These are phyloP conservation scores for Geophilus truncorum DNA, from an alignment of 2,888 invertebrate species.

Conservation along the genomic window DNA sequence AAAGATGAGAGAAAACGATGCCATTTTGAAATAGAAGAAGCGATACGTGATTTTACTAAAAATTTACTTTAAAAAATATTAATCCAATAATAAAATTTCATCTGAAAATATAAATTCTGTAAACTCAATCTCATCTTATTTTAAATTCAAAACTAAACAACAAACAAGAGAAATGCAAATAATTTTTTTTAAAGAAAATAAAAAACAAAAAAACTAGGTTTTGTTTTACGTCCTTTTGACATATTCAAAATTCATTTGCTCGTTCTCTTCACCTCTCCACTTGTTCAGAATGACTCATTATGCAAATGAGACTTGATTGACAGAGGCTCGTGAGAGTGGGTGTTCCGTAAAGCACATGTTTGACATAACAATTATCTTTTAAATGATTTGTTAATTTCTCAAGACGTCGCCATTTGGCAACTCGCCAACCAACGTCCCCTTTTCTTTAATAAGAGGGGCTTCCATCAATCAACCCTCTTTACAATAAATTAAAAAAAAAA, in stretches of 20 bases:
- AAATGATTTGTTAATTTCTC: slow-evolving; percentile 31
- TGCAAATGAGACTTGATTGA: background rate
- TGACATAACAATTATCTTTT: slow-evolving; percentile 27
- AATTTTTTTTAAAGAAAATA: no score
- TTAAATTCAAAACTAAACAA: no score
- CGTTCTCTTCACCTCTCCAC: background rate
- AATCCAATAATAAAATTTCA: no score
- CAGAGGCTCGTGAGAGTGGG: background rate
- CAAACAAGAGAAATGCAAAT: no score
- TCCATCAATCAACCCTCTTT: background rate
- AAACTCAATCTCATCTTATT: no score
- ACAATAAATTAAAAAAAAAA: background rate
- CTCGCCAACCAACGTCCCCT: background rate
- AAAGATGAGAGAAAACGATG: no score
- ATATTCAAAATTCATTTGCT: background rate
- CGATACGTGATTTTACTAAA: no score
- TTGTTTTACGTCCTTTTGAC: background rate
- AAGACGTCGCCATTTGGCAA: background rate
- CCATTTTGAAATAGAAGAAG: no score
- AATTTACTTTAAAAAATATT: no score
- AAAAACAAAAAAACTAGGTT: background rate
- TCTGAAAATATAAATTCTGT: no score
- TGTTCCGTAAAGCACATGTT: background rate
- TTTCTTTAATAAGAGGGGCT: background rate
- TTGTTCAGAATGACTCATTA: background rate